phyloP scores from a whole-genome alignment of 92 coral and sea anemone species.

The Epizoanthus scotinus region DNA sequence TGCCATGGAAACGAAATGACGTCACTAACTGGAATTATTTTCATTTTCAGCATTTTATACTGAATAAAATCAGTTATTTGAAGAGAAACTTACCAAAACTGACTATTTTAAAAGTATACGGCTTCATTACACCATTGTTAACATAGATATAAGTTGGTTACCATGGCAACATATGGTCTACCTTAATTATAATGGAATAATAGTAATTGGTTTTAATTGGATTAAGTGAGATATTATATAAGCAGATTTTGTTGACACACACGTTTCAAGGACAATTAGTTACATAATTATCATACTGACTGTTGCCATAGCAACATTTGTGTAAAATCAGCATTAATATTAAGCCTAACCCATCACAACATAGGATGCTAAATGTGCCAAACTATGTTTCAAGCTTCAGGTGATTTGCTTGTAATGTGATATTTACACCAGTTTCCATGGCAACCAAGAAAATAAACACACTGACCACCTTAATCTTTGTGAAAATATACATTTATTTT shows the following conservation, averaged over 20 bases:
- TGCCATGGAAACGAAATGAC: background rate
- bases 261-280: background rate
- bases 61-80: background rate
- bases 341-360: too few relatives aligned
- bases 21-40: background rate
- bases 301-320: too few relatives aligned
- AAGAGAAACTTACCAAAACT: background rate
- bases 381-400: background rate
- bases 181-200: background rate
- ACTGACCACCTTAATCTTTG: constrained; percentile 1
- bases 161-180: constrained; percentile 1
- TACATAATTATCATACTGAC: background rate
- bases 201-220: background rate
- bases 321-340: too few relatives aligned
- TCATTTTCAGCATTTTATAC: background rate
- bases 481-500: constrained; percentile 6
- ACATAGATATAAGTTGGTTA: background rate
- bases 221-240: background rate
- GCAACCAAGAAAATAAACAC: background rate
- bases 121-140: background rate
- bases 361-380: background rate
- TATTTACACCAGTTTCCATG: background rate
- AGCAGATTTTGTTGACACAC: background rate
- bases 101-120: background rate
- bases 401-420: background rate